A percentile compares a stretch with the other conserved stretches of the same genome.
phyloP scores from a whole-genome alignment of 2,888 invertebrate genomes.

The Idaea straminata region DNA sequence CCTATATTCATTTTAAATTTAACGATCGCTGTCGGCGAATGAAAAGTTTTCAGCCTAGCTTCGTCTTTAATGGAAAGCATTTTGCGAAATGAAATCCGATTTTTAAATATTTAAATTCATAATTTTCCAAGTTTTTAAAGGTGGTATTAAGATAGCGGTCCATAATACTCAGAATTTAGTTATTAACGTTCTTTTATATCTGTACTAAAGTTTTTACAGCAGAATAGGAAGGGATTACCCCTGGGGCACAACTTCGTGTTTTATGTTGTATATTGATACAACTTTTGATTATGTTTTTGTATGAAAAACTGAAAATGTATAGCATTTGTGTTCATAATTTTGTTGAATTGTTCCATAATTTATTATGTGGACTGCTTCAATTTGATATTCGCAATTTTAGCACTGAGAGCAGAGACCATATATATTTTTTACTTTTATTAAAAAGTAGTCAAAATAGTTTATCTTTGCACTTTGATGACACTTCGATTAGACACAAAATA shows the following conservation, averaged over 20 bases:
- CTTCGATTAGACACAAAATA: no score
- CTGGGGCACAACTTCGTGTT: neutral
- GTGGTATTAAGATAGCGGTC: conserved; percentile 18
- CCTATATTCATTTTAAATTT: neutral
- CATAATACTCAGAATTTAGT: conserved; percentile 8
- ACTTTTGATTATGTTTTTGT: neutral
- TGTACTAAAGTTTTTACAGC: conserved; percentile 17
- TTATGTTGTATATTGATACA: neutral
- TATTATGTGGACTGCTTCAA: no score
- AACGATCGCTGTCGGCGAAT: neutral
- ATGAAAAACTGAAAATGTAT: neutral
- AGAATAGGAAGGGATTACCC: conserved; percentile 9
- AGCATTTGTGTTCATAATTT: no score
- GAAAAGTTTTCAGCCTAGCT: neutral
- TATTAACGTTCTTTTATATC: conserved; percentile 24
- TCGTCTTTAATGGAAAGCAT: conserved; percentile 11
- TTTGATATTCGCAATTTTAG: no score
- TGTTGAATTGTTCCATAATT: no score
- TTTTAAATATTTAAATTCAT: conserved; percentile 28
- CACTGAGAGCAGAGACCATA: no score
- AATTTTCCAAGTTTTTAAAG: conserved; percentile 24
- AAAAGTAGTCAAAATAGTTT: no score
- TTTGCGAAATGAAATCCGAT: conserved; percentile 19
- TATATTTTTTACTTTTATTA: no score
- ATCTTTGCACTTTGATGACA: no score